phyloP scores from a whole-genome alignment of 2,888 invertebrate species.

The Ctenicera cuprea region DNA sequence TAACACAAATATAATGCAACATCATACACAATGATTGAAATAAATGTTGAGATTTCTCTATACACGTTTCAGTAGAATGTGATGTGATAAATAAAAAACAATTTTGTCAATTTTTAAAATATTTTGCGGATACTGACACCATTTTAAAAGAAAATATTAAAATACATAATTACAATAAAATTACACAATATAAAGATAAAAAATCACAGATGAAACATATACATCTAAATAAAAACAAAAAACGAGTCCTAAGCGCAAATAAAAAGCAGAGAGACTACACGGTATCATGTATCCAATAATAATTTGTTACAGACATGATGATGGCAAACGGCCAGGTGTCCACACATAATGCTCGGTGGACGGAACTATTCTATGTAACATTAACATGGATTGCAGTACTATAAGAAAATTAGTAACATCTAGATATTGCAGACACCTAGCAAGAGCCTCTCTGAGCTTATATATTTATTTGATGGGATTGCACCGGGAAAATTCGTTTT shows the following conservation, averaged over 20 bases:
- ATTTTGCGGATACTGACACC: slow-evolving; percentile 31
- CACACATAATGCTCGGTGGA: slow-evolving; percentile 63
- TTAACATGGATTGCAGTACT: slow-evolving; percentile 58
- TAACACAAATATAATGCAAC: slow-evolving; percentile 47
- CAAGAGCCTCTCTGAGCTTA: slow-evolving; percentile 51
- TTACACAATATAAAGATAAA: slow-evolving; percentile 34
- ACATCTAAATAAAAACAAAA: slow-evolving; percentile 30
- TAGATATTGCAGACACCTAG: slow-evolving; percentile 56
- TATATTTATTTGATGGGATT: slow-evolving; percentile 55
- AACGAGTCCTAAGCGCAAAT: slow-evolving; percentile 21
- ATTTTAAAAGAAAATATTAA: slow-evolving; percentile 28
- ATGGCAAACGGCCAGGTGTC: slow-evolving; percentile 51
- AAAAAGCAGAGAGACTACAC: slow-evolving; percentile 17
- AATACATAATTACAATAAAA: slow-evolving; percentile 32
- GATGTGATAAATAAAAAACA: slow-evolving; percentile 14
- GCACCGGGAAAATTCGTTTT: slow-evolving; percentile 56
- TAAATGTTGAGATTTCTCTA: slow-evolving; percentile 13
- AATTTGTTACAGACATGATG: slow-evolving; percentile 18
- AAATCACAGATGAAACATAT: slow-evolving; percentile 48
- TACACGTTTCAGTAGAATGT: slow-evolving; percentile 1
- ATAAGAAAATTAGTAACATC: slow-evolving; percentile 49
- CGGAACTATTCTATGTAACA: slow-evolving; percentile 67
- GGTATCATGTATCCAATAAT: slow-evolving; percentile 29
- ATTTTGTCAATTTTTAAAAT: not conserved
- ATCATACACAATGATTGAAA: slow-evolving; percentile 25